A percentile compares a stretch with the other conserved stretches of the same genome.
Evolutionary conservation across 1,140 invertebrate species (phyloP).

Genomic region (Halictus rubicundus): DNA sequence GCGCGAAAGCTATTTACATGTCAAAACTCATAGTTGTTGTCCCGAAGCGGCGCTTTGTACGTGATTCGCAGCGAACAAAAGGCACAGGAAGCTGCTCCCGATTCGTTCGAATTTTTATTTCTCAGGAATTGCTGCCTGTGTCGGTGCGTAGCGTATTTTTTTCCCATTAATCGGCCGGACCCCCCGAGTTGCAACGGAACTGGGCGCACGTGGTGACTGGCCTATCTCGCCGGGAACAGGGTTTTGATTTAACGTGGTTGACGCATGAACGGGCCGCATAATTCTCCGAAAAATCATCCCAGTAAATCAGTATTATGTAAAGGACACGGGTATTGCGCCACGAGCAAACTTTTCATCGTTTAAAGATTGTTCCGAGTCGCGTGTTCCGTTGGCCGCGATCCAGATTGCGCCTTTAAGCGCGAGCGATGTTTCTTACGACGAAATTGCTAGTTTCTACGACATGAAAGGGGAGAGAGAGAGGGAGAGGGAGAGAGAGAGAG

Average conservation of each 20-base stretch:
- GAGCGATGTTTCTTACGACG: conserved; percentile 9
- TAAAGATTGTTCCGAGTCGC: conserved; percentile 10
- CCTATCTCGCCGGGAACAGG: not conserved
- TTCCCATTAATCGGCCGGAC: not conserved
- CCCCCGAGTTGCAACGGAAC: not conserved
- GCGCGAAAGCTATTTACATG: no score
- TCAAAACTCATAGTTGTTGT: no score
- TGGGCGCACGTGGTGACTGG: not conserved
- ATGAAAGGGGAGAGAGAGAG: no score
- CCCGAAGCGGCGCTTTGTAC: no score
- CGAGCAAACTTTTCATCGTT: conserved; percentile 15
- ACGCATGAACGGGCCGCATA: not conserved
- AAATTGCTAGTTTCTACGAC: not conserved
- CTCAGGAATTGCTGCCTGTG: no score
- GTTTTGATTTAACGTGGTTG: not conserved
- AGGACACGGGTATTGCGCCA: not conserved
- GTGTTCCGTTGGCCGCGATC: conserved; percentile 19
- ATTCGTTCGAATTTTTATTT: no score
- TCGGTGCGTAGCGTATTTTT: not conserved
- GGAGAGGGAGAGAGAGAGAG: no score
- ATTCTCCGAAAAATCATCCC: not conserved
- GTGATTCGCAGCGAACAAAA: not conserved
- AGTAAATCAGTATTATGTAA: conserved; percentile 2
- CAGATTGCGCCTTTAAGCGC: conserved; percentile 27
- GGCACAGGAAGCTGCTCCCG: no score